These are phyloP conservation scores for Geotrupes spiniger DNA, from an alignment of 2,888 invertebrate genomes.

Conservation along the genomic window DNA sequence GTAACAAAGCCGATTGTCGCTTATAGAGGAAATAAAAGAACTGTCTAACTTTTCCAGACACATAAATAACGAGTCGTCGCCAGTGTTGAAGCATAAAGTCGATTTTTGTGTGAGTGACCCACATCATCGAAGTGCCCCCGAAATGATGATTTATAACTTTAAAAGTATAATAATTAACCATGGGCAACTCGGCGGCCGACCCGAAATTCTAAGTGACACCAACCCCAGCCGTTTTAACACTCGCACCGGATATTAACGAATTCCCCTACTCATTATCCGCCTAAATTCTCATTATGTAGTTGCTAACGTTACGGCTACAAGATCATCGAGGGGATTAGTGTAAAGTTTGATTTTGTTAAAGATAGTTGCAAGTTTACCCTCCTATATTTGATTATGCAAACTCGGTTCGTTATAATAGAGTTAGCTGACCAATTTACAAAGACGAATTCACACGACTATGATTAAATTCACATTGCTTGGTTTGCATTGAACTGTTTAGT, in stretches of 20 bases:
- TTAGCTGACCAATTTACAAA: conserved; percentile 1
- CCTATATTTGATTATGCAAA: neutral
- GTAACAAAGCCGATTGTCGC: too few relatives aligned
- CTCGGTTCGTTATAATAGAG: neutral
- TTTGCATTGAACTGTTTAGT: neutral
- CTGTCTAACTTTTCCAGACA: too few relatives aligned
- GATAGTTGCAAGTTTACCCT: conserved; percentile 3
- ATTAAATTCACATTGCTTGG: neutral
- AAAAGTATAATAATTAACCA: conserved; percentile 40
- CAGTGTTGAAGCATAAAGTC: too few relatives aligned
- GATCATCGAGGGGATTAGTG: neutral
- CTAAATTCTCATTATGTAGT: conserved; percentile 27
- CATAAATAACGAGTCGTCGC: too few relatives aligned
- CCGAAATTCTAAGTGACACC: conserved; percentile 36
- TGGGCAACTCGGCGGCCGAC: conserved; percentile 30
- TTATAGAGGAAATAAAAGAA: too few relatives aligned
- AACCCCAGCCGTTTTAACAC: conserved; percentile 39
- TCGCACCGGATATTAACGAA: conserved; percentile 43
- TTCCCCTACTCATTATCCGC: conserved; percentile 36
- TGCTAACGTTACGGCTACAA: conserved; percentile 3
- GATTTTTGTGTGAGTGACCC: too few relatives aligned
- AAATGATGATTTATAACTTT: conserved; percentile 39
- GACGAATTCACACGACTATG: conserved; percentile 2
- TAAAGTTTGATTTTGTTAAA: neutral
- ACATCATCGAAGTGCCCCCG: neutral